Conservation (phyloP, 2,888 invertebrate species). For the Nomada flava region DNA sequence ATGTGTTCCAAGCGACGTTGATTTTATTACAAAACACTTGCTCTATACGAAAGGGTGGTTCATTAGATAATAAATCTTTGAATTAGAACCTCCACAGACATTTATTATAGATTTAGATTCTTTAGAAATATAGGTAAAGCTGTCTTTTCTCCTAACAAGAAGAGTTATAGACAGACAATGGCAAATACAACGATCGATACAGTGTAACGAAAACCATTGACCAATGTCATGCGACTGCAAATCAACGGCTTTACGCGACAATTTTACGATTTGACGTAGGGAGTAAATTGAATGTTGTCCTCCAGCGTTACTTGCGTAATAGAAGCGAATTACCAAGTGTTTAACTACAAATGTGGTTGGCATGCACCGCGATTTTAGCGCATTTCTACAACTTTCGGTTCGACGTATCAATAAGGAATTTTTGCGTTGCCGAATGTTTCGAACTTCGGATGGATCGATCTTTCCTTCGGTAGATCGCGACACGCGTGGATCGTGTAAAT, state of each 20-base stretch:
- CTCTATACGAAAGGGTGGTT: background rate
- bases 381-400: background rate
- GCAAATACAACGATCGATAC: slow-evolving; percentile 40
- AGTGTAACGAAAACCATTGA: slow-evolving; percentile 39
- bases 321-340: background rate
- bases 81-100: background rate
- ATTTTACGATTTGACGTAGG: slow-evolving; percentile 10
- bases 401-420: background rate
- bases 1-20: slow-evolving; percentile 4
- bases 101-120: background rate
- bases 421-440: background rate
- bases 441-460: background rate
- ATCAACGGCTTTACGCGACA: slow-evolving; percentile 20
- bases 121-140: background rate
- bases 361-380: background rate
- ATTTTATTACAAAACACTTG: background rate
- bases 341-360: background rate
- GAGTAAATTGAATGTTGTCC: slow-evolving; percentile 12
- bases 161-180: slow-evolving; percentile 14
- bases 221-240: slow-evolving; percentile 24
- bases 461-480: background rate
- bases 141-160: background rate
- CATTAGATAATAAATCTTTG: background rate
- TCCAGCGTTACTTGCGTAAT: slow-evolving; percentile 11
- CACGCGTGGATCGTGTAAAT: background rate